phyloP scores from a whole-genome alignment of 2,888 invertebrate genomes.

The Erebia epiphron region DNA sequence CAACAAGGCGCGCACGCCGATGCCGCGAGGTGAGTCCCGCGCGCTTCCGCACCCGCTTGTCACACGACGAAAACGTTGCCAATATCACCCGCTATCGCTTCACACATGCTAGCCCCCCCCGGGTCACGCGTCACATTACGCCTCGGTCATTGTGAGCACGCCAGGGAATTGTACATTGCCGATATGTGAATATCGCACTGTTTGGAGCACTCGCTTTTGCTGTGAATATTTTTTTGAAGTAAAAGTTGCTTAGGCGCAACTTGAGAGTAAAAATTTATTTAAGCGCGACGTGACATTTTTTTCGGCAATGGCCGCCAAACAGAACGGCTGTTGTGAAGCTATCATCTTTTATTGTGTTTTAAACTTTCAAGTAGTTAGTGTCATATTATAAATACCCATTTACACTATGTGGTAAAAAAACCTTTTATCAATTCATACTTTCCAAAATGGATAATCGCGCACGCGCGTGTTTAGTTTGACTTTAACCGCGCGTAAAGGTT shows the following conservation, averaged over 20 bases:
- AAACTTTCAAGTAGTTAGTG: too few relatives aligned
- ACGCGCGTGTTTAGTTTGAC: too few relatives aligned
- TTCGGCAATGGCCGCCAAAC: neutral
- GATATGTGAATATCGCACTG: conserved; percentile 21
- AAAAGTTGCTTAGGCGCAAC: neutral
- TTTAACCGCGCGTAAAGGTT: too few relatives aligned
- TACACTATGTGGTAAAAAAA: too few relatives aligned
- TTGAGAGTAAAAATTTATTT: neutral
- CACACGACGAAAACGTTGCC: conserved; percentile 69
- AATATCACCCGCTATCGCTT: conserved; percentile 45
- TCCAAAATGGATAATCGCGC: too few relatives aligned
- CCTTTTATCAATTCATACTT: too few relatives aligned
- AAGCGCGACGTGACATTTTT: neutral
- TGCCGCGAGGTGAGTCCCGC: conserved; percentile 87
- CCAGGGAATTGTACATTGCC: conserved; percentile 19
- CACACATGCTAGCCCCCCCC: conserved; percentile 9
- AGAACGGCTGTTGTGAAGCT: too few relatives aligned
- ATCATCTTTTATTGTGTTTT: too few relatives aligned
- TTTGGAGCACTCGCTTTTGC: conserved; percentile 30
- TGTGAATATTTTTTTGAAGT: neutral
- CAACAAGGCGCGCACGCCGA: conserved; percentile 80
- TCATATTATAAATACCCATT: too few relatives aligned
- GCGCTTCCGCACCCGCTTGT: conserved; percentile 44
- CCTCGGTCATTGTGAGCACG: conserved; percentile 17
- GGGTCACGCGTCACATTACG: neutral